A percentile compares a stretch with the other conserved stretches of the same genome.
These are phyloP conservation scores for Vanessa tameamea DNA, from an alignment of 1,140 invertebrate genomes.

Conservation along the genomic window DNA sequence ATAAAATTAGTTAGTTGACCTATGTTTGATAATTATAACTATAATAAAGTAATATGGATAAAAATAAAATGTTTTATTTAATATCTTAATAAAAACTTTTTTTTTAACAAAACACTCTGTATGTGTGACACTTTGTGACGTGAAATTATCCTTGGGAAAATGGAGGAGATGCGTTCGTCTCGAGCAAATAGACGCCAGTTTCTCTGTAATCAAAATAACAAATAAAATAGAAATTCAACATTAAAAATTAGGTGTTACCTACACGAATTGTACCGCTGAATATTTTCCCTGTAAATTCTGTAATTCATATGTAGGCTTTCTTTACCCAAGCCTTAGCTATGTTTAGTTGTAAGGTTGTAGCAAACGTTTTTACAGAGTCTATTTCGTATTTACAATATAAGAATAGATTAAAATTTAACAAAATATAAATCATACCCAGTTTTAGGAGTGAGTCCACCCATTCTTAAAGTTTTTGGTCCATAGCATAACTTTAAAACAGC, in stretches of 20 bases:
- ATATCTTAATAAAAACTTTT: neutral
- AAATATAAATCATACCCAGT: constrained; percentile 45
- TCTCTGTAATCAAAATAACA: constrained; percentile 40
- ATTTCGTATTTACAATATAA: too few relatives aligned
- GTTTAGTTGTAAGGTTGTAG: too few relatives aligned
- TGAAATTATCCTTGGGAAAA: constrained; percentile 53
- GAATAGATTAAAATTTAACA: neutral
- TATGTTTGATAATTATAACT: neutral
- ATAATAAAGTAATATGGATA: neutral
- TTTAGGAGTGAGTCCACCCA: constrained; percentile 61
- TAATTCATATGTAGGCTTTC: too few relatives aligned
- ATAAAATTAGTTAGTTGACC: constrained; percentile 9
- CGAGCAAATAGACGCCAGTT: constrained; percentile 68
- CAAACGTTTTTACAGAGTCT: too few relatives aligned
- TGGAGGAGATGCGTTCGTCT: constrained; percentile 66
- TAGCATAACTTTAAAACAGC: constrained; percentile 47
- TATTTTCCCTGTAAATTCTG: too few relatives aligned
- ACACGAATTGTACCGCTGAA: too few relatives aligned
- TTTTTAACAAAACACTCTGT: neutral
- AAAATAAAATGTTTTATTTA: neutral
- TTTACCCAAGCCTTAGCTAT: too few relatives aligned
- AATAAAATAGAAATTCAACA: neutral
- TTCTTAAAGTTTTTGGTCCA: constrained; percentile 45
- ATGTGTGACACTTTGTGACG: neutral
- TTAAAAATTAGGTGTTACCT: too few relatives aligned